Conservation (phyloP, 2,797 vertebrate genomes). For the Crypturellus tataupa region DNA sequence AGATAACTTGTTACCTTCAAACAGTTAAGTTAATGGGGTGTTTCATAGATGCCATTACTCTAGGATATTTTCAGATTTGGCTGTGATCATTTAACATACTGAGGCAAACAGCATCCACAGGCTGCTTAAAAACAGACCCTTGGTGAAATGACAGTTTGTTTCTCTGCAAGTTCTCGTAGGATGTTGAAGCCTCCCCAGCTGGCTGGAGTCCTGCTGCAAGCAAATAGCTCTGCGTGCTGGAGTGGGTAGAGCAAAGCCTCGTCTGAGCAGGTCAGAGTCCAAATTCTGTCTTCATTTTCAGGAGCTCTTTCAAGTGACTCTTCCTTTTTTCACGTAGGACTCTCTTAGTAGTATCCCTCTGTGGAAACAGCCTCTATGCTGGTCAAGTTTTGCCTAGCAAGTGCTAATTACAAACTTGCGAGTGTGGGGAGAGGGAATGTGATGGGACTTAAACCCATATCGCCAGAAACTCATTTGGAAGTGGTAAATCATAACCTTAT, state of each 20-base stretch:
- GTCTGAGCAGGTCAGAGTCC: too few relatives aligned
- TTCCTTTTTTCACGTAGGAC: neutral
- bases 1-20: too few relatives aligned
- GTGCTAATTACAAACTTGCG: neutral
- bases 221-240: neutral
- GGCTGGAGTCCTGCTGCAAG: neutral
- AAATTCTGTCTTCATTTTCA: neutral
- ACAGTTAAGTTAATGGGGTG: neutral
- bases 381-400: neutral
- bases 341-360: neutral
- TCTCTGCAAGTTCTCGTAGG: neutral
- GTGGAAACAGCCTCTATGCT: neutral
- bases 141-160: neutral
- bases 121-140: too few relatives aligned
- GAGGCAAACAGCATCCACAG: too few relatives aligned
- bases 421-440: neutral
- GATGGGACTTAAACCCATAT: neutral
- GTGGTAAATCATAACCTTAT: accelerated
- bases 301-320: neutral
- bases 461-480: neutral
- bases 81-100: neutral
- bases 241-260: neutral
- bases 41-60: neutral
- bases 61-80: neutral
- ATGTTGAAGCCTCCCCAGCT: neutral